Percentiles rank a stretch among this genome's conserved stretches.
phyloP scores from a whole-genome alignment of 2,888 invertebrate species.

The Rhingia rostrata region DNA sequence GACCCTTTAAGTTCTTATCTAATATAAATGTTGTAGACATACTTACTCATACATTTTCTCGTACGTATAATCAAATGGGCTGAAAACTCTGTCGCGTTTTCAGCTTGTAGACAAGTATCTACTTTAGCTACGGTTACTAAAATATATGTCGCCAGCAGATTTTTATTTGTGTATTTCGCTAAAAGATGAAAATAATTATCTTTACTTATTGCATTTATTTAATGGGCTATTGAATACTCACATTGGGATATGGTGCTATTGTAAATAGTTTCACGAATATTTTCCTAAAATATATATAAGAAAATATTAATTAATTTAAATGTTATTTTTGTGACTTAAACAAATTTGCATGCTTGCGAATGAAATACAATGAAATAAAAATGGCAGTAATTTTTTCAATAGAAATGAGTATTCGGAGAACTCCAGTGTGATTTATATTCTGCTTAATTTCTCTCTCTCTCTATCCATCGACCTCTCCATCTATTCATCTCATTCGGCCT shows the following conservation, averaged over 20 bases:
- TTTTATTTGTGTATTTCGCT: conserved; percentile 80
- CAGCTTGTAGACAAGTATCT: conserved; percentile 66
- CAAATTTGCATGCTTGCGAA: no score
- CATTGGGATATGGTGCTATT: conserved; percentile 79
- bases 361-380: no score
- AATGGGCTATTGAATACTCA: conserved; percentile 70
- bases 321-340: background rate
- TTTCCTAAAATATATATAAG: conserved; percentile 72
- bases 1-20: no score
- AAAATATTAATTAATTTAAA: background rate
- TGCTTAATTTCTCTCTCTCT: no score
- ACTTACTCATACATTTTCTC: conserved; percentile 80
- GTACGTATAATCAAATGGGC: conserved; percentile 80
- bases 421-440: no score
- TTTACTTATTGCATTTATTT: background rate
- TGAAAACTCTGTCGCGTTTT: conserved; percentile 75
- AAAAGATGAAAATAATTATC: background rate
- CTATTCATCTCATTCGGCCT: no score
- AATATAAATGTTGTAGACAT: background rate
- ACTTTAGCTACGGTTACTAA: conserved; percentile 79
- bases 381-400: no score
- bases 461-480: no score
- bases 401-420: no score
- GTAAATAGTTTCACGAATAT: conserved; percentile 76
- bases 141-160: conserved; percentile 79